Percentiles rank a stretch among this genome's conserved stretches.
These are phyloP conservation scores for Tubulanus polymorphus DNA, from an alignment of 2,888 invertebrate genomes.

Conservation along the genomic window DNA sequence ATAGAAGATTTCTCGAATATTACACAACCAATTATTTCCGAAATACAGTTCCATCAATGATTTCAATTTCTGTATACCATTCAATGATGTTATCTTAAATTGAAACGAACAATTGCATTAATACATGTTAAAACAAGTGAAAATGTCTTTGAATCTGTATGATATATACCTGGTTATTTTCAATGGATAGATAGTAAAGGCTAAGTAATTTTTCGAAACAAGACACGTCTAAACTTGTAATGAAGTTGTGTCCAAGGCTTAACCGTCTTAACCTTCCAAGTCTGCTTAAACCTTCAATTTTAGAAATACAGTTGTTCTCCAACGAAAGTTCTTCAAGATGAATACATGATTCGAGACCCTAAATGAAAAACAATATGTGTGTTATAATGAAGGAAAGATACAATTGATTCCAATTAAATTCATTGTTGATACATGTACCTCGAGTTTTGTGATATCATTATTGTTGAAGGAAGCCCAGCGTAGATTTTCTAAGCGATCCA, in stretches of 20 bases:
- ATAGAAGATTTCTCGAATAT: slow-evolving; percentile 48
- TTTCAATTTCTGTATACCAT: slow-evolving; percentile 35
- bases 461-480: slow-evolving; percentile 51
- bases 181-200: slow-evolving; percentile 44
- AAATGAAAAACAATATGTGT: slow-evolving; percentile 3
- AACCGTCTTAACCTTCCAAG: slow-evolving; percentile 38
- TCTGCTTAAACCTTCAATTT: slow-evolving; percentile 39
- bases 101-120: too few relatives aligned
- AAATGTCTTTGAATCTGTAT: too few relatives aligned
- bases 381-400: background rate
- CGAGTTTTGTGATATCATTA: slow-evolving; percentile 51
- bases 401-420: background rate
- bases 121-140: too few relatives aligned
- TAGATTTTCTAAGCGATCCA: slow-evolving; percentile 47
- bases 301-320: slow-evolving; percentile 46
- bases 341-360: slow-evolving; percentile 47
- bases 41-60: slow-evolving; percentile 49
- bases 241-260: slow-evolving; percentile 45
- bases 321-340: slow-evolving; percentile 49
- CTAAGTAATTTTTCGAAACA: slow-evolving; percentile 31
- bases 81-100: slow-evolving; percentile 37
- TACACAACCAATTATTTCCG: slow-evolving; percentile 46
- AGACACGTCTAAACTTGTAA: slow-evolving; percentile 36
- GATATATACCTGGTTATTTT: slow-evolving; percentile 49
- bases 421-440: slow-evolving; percentile 31